These are phyloP conservation scores for Heliconius ethilla DNA, from an alignment of 2,888 invertebrate species.

Conservation along the genomic window DNA sequence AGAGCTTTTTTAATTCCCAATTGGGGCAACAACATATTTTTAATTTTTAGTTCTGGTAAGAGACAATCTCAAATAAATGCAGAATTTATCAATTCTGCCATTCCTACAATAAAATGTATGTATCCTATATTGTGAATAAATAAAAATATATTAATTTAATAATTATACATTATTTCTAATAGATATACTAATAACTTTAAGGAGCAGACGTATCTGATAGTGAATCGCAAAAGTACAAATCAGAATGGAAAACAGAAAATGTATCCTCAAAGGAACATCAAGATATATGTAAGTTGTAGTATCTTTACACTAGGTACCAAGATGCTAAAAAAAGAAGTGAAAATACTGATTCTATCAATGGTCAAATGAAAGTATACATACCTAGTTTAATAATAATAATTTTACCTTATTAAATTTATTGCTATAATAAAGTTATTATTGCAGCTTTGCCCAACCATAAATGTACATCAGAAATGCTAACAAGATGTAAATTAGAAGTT, in stretches of 20 bases:
- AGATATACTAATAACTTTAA: not conserved
- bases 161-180: not conserved
- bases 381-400: not conserved
- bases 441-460: not conserved
- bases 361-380: not conserved
- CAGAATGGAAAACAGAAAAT: not conserved
- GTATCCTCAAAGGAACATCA: not conserved
- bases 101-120: too few species aligned
- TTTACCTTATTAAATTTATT: not conserved
- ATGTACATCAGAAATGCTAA: not conserved
- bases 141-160: too few species aligned
- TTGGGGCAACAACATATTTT: too few species aligned
- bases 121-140: too few species aligned
- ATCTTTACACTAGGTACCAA: too few species aligned
- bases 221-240: not conserved
- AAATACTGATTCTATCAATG: too few species aligned
- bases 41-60: too few species aligned
- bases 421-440: not conserved
- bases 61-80: too few species aligned
- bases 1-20: too few species aligned
- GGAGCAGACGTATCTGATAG: not conserved
- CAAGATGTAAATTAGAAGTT: not conserved
- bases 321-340: too few species aligned
- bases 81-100: too few species aligned
- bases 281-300: not conserved